Conservation (phyloP, 2,797 vertebrate species). For the Luscinia megarhynchos region DNA sequence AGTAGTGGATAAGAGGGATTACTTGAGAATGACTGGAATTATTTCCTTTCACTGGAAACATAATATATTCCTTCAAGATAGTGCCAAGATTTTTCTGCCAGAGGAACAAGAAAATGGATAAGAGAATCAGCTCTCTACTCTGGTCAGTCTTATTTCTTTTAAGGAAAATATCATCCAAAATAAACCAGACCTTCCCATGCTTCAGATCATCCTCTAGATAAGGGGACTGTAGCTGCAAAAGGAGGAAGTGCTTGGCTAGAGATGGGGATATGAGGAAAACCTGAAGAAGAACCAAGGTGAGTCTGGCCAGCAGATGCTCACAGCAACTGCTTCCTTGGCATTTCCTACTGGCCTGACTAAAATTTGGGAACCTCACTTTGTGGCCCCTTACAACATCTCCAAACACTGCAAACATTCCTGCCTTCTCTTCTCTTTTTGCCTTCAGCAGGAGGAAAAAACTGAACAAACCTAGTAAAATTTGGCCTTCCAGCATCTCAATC, state of each 20-base stretch:
- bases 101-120: neutral
- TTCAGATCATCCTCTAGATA: neutral
- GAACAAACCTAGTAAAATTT: neutral
- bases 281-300: neutral
- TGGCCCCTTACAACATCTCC: neutral
- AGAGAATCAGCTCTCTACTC: neutral
- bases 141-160: neutral
- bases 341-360: neutral
- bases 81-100: slow-evolving; percentile 22
- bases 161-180: neutral
- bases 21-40: slow-evolving; percentile 11
- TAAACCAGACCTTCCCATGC: neutral
- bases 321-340: neutral
- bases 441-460: neutral
- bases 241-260: neutral
- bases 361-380: neutral
- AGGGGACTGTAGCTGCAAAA: neutral
- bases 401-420: neutral
- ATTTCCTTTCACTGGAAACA: slow-evolving; percentile 18
- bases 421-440: neutral
- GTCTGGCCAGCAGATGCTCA: neutral
- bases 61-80: neutral
- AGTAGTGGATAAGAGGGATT: neutral
- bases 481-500: neutral
- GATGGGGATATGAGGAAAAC: fast-evolving